These are phyloP conservation scores for Muscicapa adusta DNA, from an alignment of 2,113 vertebrate genomes.

Conservation along the genomic window DNA sequence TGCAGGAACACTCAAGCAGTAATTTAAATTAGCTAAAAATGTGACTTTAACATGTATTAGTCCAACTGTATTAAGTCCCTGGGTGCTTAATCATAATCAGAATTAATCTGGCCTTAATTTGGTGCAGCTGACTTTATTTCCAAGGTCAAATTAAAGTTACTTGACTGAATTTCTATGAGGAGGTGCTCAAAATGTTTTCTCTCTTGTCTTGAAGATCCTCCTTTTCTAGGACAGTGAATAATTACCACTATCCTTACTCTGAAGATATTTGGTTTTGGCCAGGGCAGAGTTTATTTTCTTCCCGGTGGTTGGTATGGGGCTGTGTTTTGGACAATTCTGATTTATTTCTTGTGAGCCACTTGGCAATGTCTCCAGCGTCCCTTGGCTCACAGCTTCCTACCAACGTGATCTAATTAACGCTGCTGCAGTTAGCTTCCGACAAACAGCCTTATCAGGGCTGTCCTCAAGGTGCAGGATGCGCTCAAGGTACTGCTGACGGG, in stretches of 20 bases:
- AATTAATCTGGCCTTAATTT: constrained; percentile 10
- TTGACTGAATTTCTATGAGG: background rate
- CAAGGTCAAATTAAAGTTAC: background rate
- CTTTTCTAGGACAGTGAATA: background rate
- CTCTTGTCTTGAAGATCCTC: background rate
- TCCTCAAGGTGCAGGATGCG: constrained; percentile 7
- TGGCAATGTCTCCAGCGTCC: background rate
- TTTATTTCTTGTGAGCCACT: background rate
- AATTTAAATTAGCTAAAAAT: background rate
- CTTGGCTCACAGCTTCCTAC: background rate
- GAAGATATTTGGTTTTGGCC: background rate
- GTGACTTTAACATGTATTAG: background rate
- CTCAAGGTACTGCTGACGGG: background rate
- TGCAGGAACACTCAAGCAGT: background rate
- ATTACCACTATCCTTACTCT: background rate
- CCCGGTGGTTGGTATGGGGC: background rate
- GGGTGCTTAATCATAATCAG: background rate
- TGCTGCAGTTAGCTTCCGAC: background rate
- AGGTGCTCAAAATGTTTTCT: background rate
- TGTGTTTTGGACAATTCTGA: background rate
- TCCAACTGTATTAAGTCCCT: background rate
- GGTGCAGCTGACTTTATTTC: background rate
- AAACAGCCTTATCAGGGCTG: background rate
- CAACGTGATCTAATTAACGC: background rate
- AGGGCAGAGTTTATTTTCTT: background rate